Evolutionary conservation across 92 coral and sea anemone genomes (phyloP), one percentile per base, ranked within the genome.

Genomic region (Zoanthus sociatus): DNA sequence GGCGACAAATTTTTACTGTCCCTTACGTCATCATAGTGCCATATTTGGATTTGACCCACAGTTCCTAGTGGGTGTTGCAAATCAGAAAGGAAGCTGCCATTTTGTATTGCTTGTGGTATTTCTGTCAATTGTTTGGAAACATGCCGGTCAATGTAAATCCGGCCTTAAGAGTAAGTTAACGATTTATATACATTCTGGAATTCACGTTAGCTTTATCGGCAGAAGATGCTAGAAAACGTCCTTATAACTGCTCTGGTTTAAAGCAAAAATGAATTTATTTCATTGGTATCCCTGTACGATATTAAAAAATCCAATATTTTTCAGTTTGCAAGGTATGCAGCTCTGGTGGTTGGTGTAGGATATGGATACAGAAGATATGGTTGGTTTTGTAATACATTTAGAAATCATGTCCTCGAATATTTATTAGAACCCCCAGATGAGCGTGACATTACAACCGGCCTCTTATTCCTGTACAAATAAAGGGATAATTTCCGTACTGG

Each of bases 291-390:
- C 6, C 14, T 30, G 3, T 16, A 33, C 32, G 47, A 31, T 71
- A 9, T 37, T 13, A 12, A 37, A 50, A 4, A 31, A 68, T 78
- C 63, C 2, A 14, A 60, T 63, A 2, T 64, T 32, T 83, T 45
- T 50, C 83, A 97, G 99, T 97, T 97, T 86, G 94, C 99, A 14
- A 95, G 99, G 63, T 97, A 97, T 90, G 96, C 97, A 50, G 99
- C 98, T 70, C 76, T 97, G 46, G 82, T 93, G 10, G 56, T 97
- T 82, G 99, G 99, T 42, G 60, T 97, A 84, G 96, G 90, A 3
- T 97, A 97, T 94, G 99, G 99, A 90, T 97, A 97, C 88, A 90
- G 91, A 72, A 82, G 99, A 97, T 95, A 97, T 88, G 99, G 99
- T 97, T 63, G 86, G 68, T 44, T 33, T 70, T 15, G 21, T 14